Conservation (phyloP, 2,113 vertebrate species). For the Phalacrocorax pelagicus region DNA sequence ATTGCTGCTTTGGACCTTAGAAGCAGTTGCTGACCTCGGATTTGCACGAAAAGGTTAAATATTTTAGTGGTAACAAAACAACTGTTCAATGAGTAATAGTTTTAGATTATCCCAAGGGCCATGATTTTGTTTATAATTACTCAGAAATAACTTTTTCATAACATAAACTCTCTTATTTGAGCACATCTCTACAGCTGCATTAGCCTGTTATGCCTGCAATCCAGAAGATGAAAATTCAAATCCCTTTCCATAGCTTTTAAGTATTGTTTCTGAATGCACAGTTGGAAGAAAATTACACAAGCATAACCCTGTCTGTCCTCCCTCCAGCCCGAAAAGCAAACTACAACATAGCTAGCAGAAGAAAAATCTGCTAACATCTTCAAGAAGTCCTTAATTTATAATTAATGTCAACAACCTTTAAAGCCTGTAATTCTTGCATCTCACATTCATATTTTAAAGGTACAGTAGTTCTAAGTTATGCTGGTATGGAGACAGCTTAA, state of each 20-base stretch:
- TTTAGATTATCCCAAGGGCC: constrained; percentile 28
- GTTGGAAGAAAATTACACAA: background rate
- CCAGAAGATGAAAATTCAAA: constrained; percentile 29
- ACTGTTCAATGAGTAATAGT: constrained; percentile 23
- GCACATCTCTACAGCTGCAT: background rate
- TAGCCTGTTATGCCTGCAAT: background rate
- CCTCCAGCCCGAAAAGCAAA: background rate
- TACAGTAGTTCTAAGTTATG: background rate
- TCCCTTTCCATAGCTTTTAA: background rate
- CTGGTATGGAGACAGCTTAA: background rate
- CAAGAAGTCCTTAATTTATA: constrained; percentile 39
- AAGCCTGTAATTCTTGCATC: background rate
- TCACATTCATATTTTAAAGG: constrained; percentile 54
- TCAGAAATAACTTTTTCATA: constrained; percentile 42
- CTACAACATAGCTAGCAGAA: background rate
- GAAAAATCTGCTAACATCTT: constrained; percentile 4
- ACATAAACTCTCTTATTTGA: constrained; percentile 18
- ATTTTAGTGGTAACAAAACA: constrained; percentile 18
- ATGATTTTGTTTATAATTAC: constrained; percentile 24
- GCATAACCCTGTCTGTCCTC: background rate
- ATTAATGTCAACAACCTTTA: constrained; percentile 17
- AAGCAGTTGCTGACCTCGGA: constrained; percentile 1
- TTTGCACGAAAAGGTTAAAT: constrained; percentile 29
- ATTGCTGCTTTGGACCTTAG: background rate
- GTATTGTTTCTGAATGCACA: background rate